phyloP scores from a whole-genome alignment of 2,113 vertebrate genomes.

The Halcyon senegalensis region DNA sequence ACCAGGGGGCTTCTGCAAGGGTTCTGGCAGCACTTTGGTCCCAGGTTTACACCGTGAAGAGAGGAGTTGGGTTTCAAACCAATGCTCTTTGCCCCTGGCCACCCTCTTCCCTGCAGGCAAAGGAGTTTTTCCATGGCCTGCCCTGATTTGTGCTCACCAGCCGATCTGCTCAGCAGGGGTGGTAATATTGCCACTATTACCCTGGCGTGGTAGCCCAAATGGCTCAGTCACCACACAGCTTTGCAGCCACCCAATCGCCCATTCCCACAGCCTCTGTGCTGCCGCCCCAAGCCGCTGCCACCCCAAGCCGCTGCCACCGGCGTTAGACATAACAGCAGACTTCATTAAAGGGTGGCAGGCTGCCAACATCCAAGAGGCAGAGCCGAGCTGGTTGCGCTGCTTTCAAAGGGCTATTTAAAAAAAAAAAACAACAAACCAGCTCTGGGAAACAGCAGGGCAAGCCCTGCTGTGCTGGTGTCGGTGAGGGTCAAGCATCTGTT shows the following conservation, averaged over 20 bases:
- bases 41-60: rapidly evolving
- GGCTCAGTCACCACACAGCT: neutral
- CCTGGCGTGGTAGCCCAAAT: neutral
- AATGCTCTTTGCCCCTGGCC: rapidly evolving
- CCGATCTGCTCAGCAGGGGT: rapidly evolving
- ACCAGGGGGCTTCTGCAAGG: neutral
- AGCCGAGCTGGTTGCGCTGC: neutral
- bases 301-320: neutral
- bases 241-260: neutral
- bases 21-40: neutral
- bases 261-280: neutral
- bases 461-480: rapidly evolving
- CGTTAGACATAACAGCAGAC: neutral
- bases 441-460: neutral
- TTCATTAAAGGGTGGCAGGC: slow-evolving; percentile 22
- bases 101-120: neutral
- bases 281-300: neutral
- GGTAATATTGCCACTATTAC: neutral
- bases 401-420: neutral
- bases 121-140: neutral
- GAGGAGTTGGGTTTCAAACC: neutral
- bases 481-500: neutral
- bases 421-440: neutral
- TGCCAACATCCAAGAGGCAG: slow-evolving; percentile 35
- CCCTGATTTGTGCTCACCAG: neutral